Percentiles rank a stretch among this genome's conserved stretches.
These are phyloP conservation scores for Eudyptes chrysolophus DNA, from an alignment of 2,113 vertebrate genomes.

Conservation along the genomic window DNA sequence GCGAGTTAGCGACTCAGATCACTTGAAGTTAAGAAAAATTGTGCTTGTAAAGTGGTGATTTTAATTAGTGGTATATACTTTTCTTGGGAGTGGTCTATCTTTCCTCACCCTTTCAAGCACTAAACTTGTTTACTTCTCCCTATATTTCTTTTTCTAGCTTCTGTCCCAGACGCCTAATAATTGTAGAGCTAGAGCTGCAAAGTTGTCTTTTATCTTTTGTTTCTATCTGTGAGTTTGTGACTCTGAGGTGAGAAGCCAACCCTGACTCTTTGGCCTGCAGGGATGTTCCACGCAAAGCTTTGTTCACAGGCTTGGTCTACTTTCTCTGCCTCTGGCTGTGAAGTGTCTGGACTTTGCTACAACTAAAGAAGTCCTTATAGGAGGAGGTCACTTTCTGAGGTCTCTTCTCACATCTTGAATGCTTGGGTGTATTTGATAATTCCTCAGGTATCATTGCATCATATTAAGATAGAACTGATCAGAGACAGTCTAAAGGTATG, in stretches of 20 bases:
- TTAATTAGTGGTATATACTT: neutral
- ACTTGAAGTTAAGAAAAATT: neutral
- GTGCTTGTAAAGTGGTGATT: neutral
- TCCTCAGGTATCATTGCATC: neutral
- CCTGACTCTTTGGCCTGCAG: neutral
- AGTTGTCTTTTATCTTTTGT: neutral
- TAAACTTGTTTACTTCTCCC: neutral
- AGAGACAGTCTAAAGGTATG: neutral
- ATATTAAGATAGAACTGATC: neutral
- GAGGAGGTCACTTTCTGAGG: neutral
- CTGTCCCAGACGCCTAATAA: neutral
- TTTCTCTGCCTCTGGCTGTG: neutral
- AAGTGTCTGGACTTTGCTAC: neutral
- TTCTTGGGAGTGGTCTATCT: neutral
- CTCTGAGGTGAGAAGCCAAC: neutral
- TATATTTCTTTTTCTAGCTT: neutral
- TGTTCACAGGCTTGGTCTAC: neutral
- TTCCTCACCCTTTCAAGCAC: neutral
- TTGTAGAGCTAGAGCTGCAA: neutral
- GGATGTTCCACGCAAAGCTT: neutral
- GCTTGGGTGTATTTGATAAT: neutral
- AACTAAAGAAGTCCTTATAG: neutral
- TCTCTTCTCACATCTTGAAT: neutral
- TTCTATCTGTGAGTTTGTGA: neutral
- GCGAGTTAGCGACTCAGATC: fast-evolving